A percentile compares a stretch with the other conserved stretches of the same genome.
These are phyloP conservation scores for Argopecten irradians DNA, from an alignment of 1,140 invertebrate genomes.

Conservation along the genomic window DNA sequence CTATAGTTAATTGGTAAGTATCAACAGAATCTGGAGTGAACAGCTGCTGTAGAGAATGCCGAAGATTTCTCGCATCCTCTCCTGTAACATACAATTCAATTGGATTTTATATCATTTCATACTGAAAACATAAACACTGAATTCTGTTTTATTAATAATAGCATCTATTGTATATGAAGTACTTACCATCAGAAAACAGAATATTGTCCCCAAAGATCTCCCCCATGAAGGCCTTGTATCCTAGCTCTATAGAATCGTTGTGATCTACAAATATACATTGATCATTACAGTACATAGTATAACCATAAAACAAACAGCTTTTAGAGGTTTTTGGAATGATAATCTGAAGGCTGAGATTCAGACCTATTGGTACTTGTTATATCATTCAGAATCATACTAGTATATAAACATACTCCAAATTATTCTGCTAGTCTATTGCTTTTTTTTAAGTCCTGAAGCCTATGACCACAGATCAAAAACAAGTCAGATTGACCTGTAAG, in stretches of 20 bases:
- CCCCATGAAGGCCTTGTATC: constrained; percentile 68
- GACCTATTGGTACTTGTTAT: no score
- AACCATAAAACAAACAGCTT: background rate
- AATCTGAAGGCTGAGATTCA: no score
- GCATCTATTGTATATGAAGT: no score
- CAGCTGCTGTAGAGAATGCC: constrained; percentile 57
- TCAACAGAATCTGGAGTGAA: constrained; percentile 58
- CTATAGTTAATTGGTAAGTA: constrained; percentile 58
- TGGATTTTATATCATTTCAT: background rate
- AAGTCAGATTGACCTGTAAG: no score
- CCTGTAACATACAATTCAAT: constrained; percentile 46
- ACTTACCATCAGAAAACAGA: constrained; percentile 69
- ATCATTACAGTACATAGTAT: background rate
- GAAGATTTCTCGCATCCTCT: constrained; percentile 56
- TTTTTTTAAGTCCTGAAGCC: no score
- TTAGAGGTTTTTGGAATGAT: no score
- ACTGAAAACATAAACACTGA: background rate
- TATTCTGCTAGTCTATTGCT: no score
- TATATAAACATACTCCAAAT: no score
- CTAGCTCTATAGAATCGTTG: constrained; percentile 56
- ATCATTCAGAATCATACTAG: no score
- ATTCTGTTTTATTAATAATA: background rate
- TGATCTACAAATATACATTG: constrained; percentile 56
- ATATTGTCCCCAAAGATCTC: constrained; percentile 70
- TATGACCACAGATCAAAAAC: no score